A percentile compares a stretch with the other conserved stretches of the same genome.
Evolutionary conservation across 2,797 vertebrate genomes (phyloP).

Genomic region (Dicrostonyx torquatus): DNA sequence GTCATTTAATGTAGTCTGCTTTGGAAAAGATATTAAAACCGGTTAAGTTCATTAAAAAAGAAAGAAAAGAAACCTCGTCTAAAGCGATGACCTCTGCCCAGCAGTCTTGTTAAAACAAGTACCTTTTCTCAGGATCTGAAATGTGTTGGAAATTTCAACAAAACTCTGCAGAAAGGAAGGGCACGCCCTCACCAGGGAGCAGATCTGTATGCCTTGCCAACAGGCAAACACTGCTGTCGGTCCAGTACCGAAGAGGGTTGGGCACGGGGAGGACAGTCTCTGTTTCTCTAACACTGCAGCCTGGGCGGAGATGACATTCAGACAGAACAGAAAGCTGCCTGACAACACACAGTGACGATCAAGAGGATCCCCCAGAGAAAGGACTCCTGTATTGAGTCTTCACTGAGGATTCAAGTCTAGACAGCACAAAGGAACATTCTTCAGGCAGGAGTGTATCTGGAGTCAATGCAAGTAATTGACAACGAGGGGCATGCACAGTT

Average conservation of each 20-base stretch:
- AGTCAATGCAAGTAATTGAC: not conserved
- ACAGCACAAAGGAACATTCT: not conserved
- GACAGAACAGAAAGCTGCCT: not conserved
- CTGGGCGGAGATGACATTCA: not conserved
- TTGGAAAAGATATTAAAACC: slow-evolving; percentile 79
- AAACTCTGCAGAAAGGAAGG: slow-evolving; percentile 29
- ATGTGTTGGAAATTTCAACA: slow-evolving; percentile 68
- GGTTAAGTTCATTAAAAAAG: slow-evolving; percentile 79
- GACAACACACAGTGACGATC: too few relatives aligned
- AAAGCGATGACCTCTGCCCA: slow-evolving; percentile 67
- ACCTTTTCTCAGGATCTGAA: slow-evolving; percentile 65
- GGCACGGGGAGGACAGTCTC: not conserved
- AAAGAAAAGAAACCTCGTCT: slow-evolving; percentile 61
- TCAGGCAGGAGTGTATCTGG: not conserved
- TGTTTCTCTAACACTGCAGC: not conserved
- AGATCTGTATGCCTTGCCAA: not conserved
- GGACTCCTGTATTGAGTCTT: not conserved
- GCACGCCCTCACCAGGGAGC: not conserved
- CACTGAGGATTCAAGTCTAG: not conserved
- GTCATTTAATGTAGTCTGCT: slow-evolving; percentile 75
- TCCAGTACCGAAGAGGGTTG: not conserved
- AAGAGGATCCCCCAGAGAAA: not conserved
- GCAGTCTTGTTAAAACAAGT: slow-evolving; percentile 68
- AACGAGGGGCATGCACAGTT: not conserved
- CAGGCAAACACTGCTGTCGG: not conserved